Percentiles rank a stretch among this genome's conserved stretches.
These are phyloP conservation scores for Poeciliopsis infans DNA, from an alignment of 2,797 vertebrate genomes.

Conservation along the genomic window DNA sequence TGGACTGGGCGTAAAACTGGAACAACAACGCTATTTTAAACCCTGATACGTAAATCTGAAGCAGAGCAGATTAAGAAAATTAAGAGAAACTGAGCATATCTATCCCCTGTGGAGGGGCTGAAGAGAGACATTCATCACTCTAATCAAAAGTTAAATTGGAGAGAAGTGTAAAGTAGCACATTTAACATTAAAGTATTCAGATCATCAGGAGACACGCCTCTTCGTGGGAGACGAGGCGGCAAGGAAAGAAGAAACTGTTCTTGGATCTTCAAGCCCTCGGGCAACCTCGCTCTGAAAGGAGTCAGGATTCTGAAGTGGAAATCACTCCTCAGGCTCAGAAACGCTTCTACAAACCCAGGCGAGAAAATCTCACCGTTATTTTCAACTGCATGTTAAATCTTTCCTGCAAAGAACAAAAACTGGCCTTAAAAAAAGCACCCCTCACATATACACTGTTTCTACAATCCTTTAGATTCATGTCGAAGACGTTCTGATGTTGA, in stretches of 20 bases:
- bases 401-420: slow-evolving; percentile 1
- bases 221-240: neutral
- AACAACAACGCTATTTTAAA: neutral
- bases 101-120: neutral
- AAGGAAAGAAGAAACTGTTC: neutral
- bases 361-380: neutral
- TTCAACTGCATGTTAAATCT: neutral
- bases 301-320: neutral
- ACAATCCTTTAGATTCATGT: neutral
- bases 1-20: neutral
- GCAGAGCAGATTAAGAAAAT: neutral
- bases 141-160: neutral
- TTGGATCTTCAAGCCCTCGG: neutral
- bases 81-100: neutral
- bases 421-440: no score
- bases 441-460: neutral
- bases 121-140: neutral
- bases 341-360: neutral
- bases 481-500: neutral
- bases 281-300: neutral
- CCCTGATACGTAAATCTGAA: neutral
- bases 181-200: slow-evolving; percentile 3
- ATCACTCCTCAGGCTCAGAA: neutral
- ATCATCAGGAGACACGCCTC: neutral
- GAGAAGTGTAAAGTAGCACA: neutral